These are phyloP conservation scores for Huso huso DNA, from an alignment of 2,797 vertebrate genomes.

Conservation along the genomic window DNA sequence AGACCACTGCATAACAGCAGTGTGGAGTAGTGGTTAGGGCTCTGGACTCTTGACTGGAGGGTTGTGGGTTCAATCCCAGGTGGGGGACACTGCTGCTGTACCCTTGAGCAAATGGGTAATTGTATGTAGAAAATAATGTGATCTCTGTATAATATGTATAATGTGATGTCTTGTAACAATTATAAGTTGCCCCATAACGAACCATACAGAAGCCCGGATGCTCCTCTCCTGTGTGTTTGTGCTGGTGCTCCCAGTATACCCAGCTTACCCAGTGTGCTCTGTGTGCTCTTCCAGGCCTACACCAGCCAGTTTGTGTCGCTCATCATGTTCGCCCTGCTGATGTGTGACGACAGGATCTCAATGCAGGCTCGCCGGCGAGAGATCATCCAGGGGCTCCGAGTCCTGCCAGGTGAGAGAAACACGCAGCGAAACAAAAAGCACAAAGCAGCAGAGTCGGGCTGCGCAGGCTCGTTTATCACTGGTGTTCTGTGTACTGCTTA, in stretches of 20 bases:
- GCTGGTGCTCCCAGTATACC: background rate
- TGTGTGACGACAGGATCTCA: slow-evolving; percentile 94
- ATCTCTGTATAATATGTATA: too few relatives aligned
- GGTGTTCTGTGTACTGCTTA: too few relatives aligned
- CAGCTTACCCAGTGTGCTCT: background rate
- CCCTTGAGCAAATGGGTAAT: too few relatives aligned
- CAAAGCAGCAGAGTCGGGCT: background rate
- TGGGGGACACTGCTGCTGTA: too few relatives aligned
- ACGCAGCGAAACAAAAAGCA: too few relatives aligned
- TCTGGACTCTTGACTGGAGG: too few relatives aligned
- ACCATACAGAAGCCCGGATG: slow-evolving; percentile 6
- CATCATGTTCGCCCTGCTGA: slow-evolving; percentile 94
- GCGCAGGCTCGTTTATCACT: too few relatives aligned
- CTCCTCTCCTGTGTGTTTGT: background rate
- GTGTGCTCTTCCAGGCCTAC: slow-evolving; percentile 68
- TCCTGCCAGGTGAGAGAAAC: slow-evolving; percentile 75
- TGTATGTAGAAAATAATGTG: too few relatives aligned
- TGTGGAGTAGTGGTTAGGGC: too few relatives aligned
- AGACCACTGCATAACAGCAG: slow-evolving; percentile 17
- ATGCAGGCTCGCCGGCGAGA: slow-evolving; percentile 90
- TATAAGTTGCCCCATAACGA: slow-evolving; percentile 21
- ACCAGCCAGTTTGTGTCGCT: slow-evolving; percentile 96
- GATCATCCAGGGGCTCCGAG: slow-evolving; percentile 82
- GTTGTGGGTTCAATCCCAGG: too few relatives aligned
- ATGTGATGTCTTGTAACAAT: too few relatives aligned